phyloP scores from a whole-genome alignment of 2,113 vertebrate species.

The Sphyrna mokarran region DNA sequence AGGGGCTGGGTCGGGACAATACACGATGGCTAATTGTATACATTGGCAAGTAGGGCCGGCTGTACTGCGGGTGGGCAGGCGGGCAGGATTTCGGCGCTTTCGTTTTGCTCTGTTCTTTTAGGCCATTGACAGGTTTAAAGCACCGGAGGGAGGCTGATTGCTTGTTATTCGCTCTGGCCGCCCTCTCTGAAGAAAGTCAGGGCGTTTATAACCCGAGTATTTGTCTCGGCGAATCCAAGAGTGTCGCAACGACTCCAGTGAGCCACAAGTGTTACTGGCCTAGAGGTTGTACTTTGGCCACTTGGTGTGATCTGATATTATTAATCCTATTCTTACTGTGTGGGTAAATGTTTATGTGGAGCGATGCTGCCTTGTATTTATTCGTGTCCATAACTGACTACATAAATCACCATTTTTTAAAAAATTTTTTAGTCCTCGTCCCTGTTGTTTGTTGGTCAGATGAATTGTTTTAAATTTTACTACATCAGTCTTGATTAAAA shows the following conservation, averaged over 20 bases:
- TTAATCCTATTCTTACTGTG: neutral
- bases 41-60: neutral
- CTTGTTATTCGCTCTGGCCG: neutral
- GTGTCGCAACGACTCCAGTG: neutral
- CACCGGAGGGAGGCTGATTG: neutral
- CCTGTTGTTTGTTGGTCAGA: neutral
- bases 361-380: neutral
- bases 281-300: neutral
- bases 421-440: neutral
- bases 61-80: too few relatives aligned
- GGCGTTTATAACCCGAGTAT: neutral
- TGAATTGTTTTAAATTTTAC: neutral
- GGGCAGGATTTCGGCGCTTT: neutral
- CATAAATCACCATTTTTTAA: neutral
- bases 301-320: neutral
- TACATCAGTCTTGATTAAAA: neutral
- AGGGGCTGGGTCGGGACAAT: neutral
- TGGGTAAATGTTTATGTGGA: neutral
- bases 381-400: neutral
- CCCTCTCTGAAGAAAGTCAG: neutral
- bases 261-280: neutral
- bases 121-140: constrained; percentile 33
- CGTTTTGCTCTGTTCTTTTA: neutral
- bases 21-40: neutral
- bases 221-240: neutral